phyloP scores from a whole-genome alignment of 2,797 vertebrate species.

The Cossypha polioptera region DNA sequence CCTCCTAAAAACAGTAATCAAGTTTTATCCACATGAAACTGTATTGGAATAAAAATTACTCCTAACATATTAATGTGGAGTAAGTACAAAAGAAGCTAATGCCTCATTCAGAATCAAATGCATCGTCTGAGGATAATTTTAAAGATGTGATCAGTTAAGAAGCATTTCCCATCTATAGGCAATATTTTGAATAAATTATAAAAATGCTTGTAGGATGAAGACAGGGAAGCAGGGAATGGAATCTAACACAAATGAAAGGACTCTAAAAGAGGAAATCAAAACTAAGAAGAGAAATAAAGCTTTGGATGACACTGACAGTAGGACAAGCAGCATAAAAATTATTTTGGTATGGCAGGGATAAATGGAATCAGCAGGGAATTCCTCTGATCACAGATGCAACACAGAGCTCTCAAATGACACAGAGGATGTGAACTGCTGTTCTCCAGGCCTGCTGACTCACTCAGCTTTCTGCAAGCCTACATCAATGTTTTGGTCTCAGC shows the following conservation, averaged over 20 bases:
- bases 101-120: background rate
- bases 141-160: background rate
- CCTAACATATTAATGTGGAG: background rate
- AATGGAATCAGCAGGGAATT: background rate
- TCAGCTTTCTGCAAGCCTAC: background rate
- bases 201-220: background rate
- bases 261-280: background rate
- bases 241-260: background rate
- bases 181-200: background rate
- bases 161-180: background rate
- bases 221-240: background rate
- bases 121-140: background rate
- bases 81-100: background rate
- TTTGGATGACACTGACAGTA: background rate
- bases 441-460: background rate
- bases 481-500: background rate
- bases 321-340: background rate
- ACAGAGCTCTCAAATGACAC: background rate
- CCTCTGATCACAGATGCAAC: background rate
- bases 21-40: background rate
- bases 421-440: background rate
- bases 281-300: background rate
- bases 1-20: background rate
- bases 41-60: background rate
- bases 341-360: background rate